phyloP scores from a whole-genome alignment of 2,113 vertebrate species.

The Clarias batrachus region DNA sequence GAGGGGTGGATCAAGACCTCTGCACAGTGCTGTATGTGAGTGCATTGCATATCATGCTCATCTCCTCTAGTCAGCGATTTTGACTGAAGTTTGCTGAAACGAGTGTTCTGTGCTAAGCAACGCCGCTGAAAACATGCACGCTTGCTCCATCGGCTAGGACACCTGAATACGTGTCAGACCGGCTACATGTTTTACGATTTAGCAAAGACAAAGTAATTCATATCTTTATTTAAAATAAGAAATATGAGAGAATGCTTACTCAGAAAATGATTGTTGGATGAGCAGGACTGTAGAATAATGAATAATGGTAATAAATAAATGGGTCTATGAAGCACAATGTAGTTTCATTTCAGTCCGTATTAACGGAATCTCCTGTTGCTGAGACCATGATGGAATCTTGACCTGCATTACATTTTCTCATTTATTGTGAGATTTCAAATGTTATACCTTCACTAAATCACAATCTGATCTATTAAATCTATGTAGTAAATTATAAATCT shows the following conservation, averaged over 20 bases:
- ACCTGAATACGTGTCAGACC: not conserved
- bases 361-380: not conserved
- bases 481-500: not conserved
- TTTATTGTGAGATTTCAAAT: not conserved
- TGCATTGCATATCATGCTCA: not conserved
- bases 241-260: not conserved
- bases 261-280: not conserved
- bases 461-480: no score
- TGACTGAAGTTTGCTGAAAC: not conserved
- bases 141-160: not conserved
- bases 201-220: not conserved
- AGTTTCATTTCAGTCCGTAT: not conserved
- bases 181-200: not conserved
- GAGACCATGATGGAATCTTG: not conserved
- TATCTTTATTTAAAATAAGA: not conserved
- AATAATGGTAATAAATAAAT: not conserved
- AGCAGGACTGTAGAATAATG: not conserved
- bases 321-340: not conserved
- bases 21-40: not conserved
- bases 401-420: not conserved
- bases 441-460: not conserved
- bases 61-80: not conserved
- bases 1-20: no score
- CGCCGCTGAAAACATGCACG: not conserved
- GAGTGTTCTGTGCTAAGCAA: not conserved